phyloP scores from a whole-genome alignment of 2,888 invertebrate genomes.

The Sesamia inferens region DNA sequence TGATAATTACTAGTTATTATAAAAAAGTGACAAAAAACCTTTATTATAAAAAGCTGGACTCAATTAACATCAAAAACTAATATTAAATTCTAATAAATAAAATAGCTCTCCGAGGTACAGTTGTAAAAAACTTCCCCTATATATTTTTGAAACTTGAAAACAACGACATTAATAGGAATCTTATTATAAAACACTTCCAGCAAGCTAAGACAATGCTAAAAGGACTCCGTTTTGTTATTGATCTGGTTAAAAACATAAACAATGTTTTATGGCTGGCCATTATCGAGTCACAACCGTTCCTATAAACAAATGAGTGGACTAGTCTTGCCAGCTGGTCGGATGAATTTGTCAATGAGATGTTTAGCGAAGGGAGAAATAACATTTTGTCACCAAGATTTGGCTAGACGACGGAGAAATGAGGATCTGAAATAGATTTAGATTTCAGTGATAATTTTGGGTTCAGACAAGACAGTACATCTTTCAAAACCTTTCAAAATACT shows the following conservation, averaged over 20 bases:
- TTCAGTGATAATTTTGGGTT: neutral
- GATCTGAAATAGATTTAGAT: neutral
- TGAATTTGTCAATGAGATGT: constrained; percentile 24
- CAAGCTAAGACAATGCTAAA: constrained; percentile 47
- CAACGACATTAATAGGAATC: constrained; percentile 23
- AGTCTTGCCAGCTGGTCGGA: constrained; percentile 58
- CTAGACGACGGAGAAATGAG: neutral
- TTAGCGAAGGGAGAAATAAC: constrained; percentile 11
- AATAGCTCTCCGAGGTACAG: neutral
- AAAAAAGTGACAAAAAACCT: too few species aligned
- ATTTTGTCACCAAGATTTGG: constrained; percentile 8
- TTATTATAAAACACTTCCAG: constrained; percentile 60
- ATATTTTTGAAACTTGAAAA: constrained; percentile 16
- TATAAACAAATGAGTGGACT: constrained; percentile 65
- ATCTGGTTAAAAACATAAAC: constrained; percentile 84
- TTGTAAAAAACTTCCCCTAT: neutral
- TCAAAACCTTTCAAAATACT: neutral
- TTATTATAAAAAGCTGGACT: neutral
- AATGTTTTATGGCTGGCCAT: constrained; percentile 76
- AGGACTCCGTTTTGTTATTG: constrained; percentile 79
- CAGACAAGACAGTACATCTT: neutral
- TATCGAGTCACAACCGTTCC: constrained; percentile 77
- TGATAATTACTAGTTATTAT: too few species aligned
- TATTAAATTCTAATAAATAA: neutral
- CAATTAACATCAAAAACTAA: neutral